These are phyloP conservation scores for Gadus macrocephalus DNA, from an alignment of 2,113 vertebrate species.

Conservation along the genomic window DNA sequence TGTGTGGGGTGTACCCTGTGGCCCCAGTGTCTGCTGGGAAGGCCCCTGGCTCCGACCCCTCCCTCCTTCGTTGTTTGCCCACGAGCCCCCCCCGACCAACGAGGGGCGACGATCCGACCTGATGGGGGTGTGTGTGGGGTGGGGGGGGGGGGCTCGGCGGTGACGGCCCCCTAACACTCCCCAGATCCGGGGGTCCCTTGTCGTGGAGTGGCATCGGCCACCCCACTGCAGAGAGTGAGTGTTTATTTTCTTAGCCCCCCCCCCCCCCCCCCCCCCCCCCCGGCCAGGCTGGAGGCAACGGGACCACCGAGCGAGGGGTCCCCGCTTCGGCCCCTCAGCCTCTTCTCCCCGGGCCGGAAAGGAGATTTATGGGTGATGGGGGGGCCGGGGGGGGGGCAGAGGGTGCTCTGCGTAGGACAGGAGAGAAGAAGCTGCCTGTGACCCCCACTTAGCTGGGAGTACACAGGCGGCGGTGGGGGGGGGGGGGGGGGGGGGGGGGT, in stretches of 20 bases:
- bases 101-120: conserved; percentile 15
- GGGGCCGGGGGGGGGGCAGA: neutral
- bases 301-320: conserved; percentile 85
- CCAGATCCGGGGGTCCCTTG: conserved; percentile 81
- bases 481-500: conserved; percentile 62
- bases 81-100: conserved; percentile 40
- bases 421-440: conserved; percentile 64
- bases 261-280: conserved; percentile 74
- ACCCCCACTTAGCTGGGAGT: conserved; percentile 68
- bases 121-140: conserved; percentile 8
- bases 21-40: conserved; percentile 58
- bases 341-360: conserved; percentile 69
- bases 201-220: conserved; percentile 89
- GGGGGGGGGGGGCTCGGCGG: conserved; percentile 38
- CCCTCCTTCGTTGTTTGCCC: conserved; percentile 40
- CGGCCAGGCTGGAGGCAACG: conserved; percentile 60
- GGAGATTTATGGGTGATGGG: conserved; percentile 57
- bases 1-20: conserved; percentile 32
- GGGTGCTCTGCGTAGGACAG: conserved; percentile 8
- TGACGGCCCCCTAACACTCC: conserved; percentile 93
- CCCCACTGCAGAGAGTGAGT: conserved; percentile 87
- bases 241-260: conserved; percentile 93
- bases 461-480: conserved; percentile 64
- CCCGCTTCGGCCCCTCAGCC: conserved; percentile 35
- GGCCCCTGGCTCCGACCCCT: conserved; percentile 64